A percentile compares a stretch with the other conserved stretches of the same genome.
phyloP scores from a whole-genome alignment of 2,888 invertebrate species.

The Acanthosoma haemorrhoidale region DNA sequence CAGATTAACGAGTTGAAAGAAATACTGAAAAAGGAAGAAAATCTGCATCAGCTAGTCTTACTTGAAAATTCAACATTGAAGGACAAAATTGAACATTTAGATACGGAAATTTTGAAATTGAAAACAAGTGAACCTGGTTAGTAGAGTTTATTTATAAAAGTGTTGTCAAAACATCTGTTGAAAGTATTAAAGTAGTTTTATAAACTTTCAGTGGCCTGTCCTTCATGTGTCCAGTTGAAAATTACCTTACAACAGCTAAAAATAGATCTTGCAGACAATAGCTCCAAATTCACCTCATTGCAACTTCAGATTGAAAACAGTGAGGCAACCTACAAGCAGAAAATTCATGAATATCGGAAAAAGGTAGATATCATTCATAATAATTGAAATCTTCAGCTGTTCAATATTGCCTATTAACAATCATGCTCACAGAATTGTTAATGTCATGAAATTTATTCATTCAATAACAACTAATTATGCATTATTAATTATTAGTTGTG shows the following conservation, averaged over 20 bases:
- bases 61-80: conserved; percentile 13
- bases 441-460: no score
- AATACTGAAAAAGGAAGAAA: not conserved
- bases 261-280: not conserved
- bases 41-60: not conserved
- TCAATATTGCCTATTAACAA: no score
- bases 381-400: no score
- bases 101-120: conserved; percentile 8
- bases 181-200: not conserved
- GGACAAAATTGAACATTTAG: conserved; percentile 1
- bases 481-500: no score
- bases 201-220: not conserved
- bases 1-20: not conserved
- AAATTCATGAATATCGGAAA: conserved; percentile 20
- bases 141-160: not conserved
- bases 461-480: no score
- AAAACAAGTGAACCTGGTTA: conserved; percentile 4
- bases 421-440: no score
- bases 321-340: not conserved
- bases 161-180: not conserved
- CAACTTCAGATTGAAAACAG: conserved; percentile 2
- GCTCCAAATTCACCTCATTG: not conserved
- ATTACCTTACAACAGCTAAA: not conserved
- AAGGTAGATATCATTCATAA: not conserved
- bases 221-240: not conserved